A percentile compares a stretch with the other conserved stretches of the same genome.
Evolutionary conservation across 2,797 vertebrate species (phyloP).

Genomic region (Sebastes hubbsi): DNA sequence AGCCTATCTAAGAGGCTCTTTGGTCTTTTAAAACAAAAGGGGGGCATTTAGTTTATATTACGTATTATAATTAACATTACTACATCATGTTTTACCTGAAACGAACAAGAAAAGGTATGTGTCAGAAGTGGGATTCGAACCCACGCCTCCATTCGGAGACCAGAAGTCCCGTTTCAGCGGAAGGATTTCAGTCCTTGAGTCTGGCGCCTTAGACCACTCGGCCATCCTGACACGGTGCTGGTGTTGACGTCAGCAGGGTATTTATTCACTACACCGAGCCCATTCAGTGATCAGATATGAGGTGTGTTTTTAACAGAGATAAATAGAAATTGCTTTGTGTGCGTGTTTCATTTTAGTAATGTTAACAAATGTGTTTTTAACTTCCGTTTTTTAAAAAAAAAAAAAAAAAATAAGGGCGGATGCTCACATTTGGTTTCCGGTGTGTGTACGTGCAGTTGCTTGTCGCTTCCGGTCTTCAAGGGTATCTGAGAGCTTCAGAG

Average conservation of each 20-base stretch:
- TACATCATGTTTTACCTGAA: no score
- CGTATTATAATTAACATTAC: accelerated
- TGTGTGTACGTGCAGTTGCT: conserved; percentile 44
- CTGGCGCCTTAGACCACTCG: conserved; percentile 89
- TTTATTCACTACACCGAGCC: accelerated
- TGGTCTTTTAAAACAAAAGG: no score
- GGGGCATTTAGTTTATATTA: no score
- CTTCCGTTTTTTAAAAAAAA: no score
- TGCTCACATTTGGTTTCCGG: conserved; percentile 35
- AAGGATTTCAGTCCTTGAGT: conserved; percentile 81
- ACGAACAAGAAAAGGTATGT: conserved; percentile 4
- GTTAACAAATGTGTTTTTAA: background rate
- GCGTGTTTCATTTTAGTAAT: accelerated
- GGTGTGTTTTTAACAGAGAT: accelerated
- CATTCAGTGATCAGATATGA: accelerated
- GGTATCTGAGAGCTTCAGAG: conserved; percentile 65
- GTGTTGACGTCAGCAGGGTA: accelerated
- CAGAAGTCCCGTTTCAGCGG: conserved; percentile 76
- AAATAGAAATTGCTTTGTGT: accelerated
- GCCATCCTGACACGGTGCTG: conserved; percentile 82
- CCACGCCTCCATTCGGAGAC: conserved; percentile 88
- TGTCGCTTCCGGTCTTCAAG: conserved; percentile 77
- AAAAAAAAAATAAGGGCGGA: conserved; percentile 22
- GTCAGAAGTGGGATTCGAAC: conserved; percentile 89
- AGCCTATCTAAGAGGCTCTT: no score